Percentiles rank a stretch among this genome's conserved stretches.
These are phyloP conservation scores for Sprattus sprattus DNA, from an alignment of 2,113 vertebrate species.

Conservation along the genomic window DNA sequence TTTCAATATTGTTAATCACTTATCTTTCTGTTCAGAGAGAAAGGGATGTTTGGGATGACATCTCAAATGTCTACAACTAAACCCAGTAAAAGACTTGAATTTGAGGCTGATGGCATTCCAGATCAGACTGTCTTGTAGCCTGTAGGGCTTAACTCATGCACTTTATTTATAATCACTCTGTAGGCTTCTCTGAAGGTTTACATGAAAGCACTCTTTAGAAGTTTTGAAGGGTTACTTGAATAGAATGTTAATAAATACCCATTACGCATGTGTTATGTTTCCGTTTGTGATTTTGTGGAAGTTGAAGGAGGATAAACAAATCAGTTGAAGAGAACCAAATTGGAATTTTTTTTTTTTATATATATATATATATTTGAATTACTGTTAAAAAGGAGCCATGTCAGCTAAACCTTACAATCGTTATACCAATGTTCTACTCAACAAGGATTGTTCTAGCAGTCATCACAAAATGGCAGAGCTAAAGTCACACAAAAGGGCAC, in stretches of 20 bases:
- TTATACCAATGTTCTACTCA: too few relatives aligned
- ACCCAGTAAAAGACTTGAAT: neutral
- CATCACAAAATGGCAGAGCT: too few relatives aligned
- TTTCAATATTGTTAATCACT: neutral
- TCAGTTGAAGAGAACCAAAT: too few relatives aligned
- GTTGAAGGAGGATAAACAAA: neutral
- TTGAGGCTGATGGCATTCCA: neutral
- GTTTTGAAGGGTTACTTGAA: neutral
- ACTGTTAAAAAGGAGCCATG: too few relatives aligned
- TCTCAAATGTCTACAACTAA: neutral
- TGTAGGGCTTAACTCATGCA: constrained; percentile 31
- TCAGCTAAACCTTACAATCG: too few relatives aligned
- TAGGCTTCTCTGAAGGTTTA: constrained; percentile 16
- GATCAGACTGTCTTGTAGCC: constrained; percentile 5
- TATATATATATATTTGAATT: too few relatives aligned
- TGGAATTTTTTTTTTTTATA: too few relatives aligned
- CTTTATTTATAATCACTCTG: constrained; percentile 19
- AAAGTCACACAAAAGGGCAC: too few relatives aligned
- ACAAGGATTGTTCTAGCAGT: too few relatives aligned
- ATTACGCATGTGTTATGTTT: neutral
- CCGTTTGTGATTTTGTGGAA: neutral
- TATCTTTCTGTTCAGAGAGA: constrained; percentile 10
- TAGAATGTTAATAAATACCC: neutral
- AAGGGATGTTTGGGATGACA: neutral
- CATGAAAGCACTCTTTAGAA: constrained; percentile 15